These are phyloP conservation scores for Porites rus DNA, from an alignment of 92 coral and sea anemone genomes.

Conservation along the genomic window DNA sequence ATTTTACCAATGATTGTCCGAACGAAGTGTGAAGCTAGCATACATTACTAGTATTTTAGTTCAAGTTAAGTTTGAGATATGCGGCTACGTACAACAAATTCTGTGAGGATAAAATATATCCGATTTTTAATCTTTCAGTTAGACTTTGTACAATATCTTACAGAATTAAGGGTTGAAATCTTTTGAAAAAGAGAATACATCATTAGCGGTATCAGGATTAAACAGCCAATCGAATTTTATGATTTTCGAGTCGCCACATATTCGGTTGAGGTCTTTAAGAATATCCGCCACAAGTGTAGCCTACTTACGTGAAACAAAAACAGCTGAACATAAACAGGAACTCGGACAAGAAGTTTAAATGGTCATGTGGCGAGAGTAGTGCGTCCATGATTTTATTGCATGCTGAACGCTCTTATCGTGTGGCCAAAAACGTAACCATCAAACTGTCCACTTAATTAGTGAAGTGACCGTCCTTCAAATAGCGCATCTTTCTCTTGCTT, in stretches of 20 bases:
- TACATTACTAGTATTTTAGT: not conserved
- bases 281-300: not conserved
- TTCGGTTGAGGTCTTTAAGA: not conserved
- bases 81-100: too few species aligned
- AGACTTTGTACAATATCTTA: too few species aligned
- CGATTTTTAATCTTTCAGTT: too few species aligned
- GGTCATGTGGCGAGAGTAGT: too few species aligned
- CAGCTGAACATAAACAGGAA: not conserved
- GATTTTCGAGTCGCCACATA: constrained; percentile 22
- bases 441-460: not conserved
- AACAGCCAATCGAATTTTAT: not conserved
- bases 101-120: too few species aligned
- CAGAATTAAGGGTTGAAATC: not conserved
- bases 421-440: not conserved
- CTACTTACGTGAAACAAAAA: too few species aligned
- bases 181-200: not conserved
- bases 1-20: not conserved
- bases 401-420: not conserved
- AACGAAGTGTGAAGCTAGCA: not conserved
- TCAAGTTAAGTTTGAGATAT: too few species aligned
- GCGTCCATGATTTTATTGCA: too few species aligned
- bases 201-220: not conserved
- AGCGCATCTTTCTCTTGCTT: too few species aligned
- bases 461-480: not conserved
- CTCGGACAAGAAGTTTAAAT: not conserved